Evolutionary conservation across 2,113 vertebrate genomes (phyloP), one percentile per base, ranked within the genome.

Genomic region (Elachura formosa): DNA sequence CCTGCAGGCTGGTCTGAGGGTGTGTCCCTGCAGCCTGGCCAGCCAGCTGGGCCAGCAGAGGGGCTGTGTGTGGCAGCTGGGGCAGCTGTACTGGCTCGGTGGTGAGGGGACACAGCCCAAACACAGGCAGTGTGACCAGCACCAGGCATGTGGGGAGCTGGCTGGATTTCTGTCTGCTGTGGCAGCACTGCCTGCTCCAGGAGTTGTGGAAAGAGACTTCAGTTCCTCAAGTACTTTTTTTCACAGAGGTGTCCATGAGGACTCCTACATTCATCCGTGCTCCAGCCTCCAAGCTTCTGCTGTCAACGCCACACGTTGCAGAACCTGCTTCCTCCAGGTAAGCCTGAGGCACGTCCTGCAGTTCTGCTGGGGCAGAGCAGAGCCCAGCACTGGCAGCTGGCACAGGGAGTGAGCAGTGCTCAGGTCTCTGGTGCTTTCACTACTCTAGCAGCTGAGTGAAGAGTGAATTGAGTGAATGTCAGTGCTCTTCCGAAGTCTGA

Each of bases 211-310:
- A n/a, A 24, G 6, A 49, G 11, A 34, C 4, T 34, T 48, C 17
- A 25, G 28, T 43, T 80, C 14, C 78, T 94, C 52, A 77, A 14
- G 2, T 52, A 2, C 23, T 19, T n/a, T 88, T 88, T 85, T 31
- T 20, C 24, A 12, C 56, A 97, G 96, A 96, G 9, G 41, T 63
- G 95, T 92, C 92, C 33, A 77, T 94, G 92, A 92, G 73, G 38
- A 87, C 87, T 3, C 94, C 97, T 2, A 1, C n/a, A 0, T 96
- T 96, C 88, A 92, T 94, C 71, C 94, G 18, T 29, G 63, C 89
- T 45, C 86, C 64, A 68, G 87, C 59, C 25, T 17, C 19, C 36
- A 83, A 40, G 11, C 33, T 40, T 1, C 73, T 78, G 77, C 90
- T 92, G 61, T 56, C 93, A 28, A 21, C 58, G 4, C 85, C 86